These are phyloP conservation scores for Apamea anceps DNA, from an alignment of 2,888 invertebrate species.

Conservation along the genomic window DNA sequence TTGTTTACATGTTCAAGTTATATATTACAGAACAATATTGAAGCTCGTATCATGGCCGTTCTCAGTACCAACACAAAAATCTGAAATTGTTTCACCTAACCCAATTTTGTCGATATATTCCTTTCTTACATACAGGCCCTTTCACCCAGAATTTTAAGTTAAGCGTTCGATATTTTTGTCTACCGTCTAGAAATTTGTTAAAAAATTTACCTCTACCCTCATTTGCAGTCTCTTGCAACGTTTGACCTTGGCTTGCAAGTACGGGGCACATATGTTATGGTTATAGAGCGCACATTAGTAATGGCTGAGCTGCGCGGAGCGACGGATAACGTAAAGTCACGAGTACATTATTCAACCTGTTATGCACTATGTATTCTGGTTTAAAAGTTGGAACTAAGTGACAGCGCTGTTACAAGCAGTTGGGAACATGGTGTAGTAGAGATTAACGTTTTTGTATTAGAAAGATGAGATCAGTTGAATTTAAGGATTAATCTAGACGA, in stretches of 20 bases:
- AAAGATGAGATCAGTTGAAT: background rate
- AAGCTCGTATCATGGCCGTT: constrained; percentile 36
- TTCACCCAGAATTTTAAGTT: constrained; percentile 31
- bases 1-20: too few relatives aligned
- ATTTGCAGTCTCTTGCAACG: constrained; percentile 28
- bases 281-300: constrained; percentile 53
- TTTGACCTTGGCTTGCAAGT: constrained; percentile 44
- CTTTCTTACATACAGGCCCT: background rate
- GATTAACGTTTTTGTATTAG: constrained; percentile 15
- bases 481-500: constrained; percentile 3
- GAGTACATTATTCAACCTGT: constrained; percentile 50
- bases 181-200: background rate
- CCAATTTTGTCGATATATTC: constrained; percentile 31
- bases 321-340: constrained; percentile 7
- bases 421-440: constrained; percentile 19
- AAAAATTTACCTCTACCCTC: constrained; percentile 26
- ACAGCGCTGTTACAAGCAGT: constrained; percentile 27
- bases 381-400: constrained; percentile 48
- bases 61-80: constrained; percentile 30
- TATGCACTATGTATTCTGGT: constrained; percentile 37
- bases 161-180: constrained; percentile 10
- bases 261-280: constrained; percentile 16
- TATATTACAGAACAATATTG: constrained; percentile 42
- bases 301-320: constrained; percentile 49
- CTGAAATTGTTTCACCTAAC: constrained; percentile 31